These are phyloP conservation scores for Mesorhabditis sp. DNA, from an alignment of 2,888 invertebrate genomes.

Conservation along the genomic window DNA sequence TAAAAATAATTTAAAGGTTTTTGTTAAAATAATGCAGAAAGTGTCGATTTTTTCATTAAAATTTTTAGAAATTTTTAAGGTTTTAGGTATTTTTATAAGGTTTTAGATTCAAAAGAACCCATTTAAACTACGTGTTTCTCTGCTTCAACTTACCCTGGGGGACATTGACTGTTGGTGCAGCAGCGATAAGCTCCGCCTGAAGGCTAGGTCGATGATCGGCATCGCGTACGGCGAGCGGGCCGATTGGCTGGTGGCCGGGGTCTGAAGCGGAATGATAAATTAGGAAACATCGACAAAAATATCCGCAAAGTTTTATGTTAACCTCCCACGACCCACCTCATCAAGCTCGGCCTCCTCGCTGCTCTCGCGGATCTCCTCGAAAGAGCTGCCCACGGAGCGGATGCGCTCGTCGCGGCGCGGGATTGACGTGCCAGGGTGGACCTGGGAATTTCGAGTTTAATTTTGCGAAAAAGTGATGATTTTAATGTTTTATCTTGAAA, in stretches of 20 bases:
- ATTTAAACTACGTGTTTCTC: too few species aligned
- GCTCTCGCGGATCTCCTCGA: constrained; percentile 4
- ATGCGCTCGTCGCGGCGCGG: background rate
- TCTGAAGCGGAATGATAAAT: too few species aligned
- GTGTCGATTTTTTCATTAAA: too few species aligned
- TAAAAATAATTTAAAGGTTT: too few species aligned
- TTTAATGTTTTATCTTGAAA: background rate
- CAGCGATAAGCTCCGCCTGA: background rate
- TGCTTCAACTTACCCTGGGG: background rate
- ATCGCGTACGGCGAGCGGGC: background rate
- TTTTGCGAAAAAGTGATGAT: background rate
- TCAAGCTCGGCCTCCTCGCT: constrained; percentile 5
- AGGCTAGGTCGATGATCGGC: background rate
- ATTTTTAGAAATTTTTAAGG: too few species aligned
- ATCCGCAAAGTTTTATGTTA: too few species aligned
- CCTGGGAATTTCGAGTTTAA: background rate
- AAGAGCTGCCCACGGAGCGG: background rate
- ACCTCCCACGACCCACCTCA: background rate
- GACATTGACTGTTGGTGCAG: background rate
- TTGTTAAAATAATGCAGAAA: too few species aligned
- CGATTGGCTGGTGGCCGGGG: background rate
- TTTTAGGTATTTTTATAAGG: too few species aligned
- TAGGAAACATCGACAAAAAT: too few species aligned
- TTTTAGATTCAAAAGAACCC: too few species aligned
- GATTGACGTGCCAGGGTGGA: background rate